Evolutionary conservation across 2,797 vertebrate species (phyloP).

Genomic region (Coccyzus lansbergi): DNA sequence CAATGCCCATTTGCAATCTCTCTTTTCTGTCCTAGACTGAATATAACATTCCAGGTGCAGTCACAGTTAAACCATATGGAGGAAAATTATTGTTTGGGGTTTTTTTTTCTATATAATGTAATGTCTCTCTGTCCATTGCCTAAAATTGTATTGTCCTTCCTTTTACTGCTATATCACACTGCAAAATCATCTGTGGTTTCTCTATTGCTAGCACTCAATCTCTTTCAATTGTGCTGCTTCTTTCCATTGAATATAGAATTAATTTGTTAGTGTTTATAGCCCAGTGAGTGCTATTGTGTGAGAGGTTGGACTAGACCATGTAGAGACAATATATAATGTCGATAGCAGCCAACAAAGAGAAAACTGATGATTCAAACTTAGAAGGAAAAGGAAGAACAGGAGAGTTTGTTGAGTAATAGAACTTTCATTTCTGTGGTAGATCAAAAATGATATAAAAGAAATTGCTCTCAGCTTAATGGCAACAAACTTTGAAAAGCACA

Average conservation of each 20-base stretch:
- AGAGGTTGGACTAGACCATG: neutral
- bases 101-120: neutral
- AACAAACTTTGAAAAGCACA: neutral
- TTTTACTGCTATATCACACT: neutral
- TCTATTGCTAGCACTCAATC: neutral
- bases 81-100: neutral
- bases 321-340: neutral
- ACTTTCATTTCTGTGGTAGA: neutral
- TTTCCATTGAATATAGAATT: neutral
- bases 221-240: neutral
- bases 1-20: neutral
- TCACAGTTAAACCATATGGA: neutral
- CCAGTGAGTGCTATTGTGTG: neutral
- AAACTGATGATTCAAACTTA: slow-evolving; percentile 1
- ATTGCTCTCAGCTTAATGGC: neutral
- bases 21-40: neutral
- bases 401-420: neutral
- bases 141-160: neutral
- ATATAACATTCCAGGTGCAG: slow-evolving; percentile 26
- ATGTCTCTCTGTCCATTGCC: neutral
- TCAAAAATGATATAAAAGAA: neutral
- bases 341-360: neutral
- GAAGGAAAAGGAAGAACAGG: neutral
- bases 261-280: slow-evolving; percentile 48
- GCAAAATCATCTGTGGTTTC: slow-evolving; percentile 16